Evolutionary conservation across 2,888 invertebrate species (phyloP).

Genomic region (Himalopsyche anomala): DNA sequence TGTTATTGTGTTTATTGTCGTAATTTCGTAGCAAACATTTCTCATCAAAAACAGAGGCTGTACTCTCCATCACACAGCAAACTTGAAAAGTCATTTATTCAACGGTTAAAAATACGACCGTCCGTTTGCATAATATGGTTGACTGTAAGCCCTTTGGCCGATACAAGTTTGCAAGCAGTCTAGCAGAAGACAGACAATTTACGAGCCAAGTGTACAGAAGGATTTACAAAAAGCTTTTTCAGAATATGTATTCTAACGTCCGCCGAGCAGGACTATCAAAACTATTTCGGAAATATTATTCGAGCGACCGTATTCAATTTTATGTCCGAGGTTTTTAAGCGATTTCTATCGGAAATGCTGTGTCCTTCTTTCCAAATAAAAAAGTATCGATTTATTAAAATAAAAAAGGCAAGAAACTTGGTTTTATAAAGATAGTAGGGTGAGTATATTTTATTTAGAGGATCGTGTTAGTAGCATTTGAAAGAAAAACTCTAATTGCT

Average conservation of each 20-base stretch:
- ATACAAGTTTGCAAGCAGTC: constrained; percentile 18
- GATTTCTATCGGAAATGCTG: constrained; percentile 11
- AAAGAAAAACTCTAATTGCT: too few relatives aligned
- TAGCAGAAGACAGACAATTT: constrained; percentile 27
- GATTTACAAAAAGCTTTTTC: constrained; percentile 14
- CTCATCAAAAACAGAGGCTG: background rate
- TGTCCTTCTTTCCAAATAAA: background rate
- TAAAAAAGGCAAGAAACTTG: background rate
- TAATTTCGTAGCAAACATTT: background rate
- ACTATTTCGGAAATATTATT: constrained; percentile 15
- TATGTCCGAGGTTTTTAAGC: background rate
- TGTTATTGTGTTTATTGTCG: background rate
- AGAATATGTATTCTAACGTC: constrained; percentile 3
- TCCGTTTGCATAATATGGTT: constrained; percentile 29
- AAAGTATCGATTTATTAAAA: background rate
- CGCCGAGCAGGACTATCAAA: background rate
- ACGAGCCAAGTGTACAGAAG: constrained; percentile 11
- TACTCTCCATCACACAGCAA: background rate
- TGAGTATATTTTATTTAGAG: background rate
- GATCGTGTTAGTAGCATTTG: background rate
- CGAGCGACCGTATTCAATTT: constrained; percentile 2
- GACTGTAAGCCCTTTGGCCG: background rate
- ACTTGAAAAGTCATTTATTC: constrained; percentile 26
- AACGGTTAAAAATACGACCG: constrained; percentile 2
- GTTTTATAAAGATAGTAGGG: background rate